Conservation (phyloP, 2,113 vertebrate species). For the Xenopus borealis region DNA sequence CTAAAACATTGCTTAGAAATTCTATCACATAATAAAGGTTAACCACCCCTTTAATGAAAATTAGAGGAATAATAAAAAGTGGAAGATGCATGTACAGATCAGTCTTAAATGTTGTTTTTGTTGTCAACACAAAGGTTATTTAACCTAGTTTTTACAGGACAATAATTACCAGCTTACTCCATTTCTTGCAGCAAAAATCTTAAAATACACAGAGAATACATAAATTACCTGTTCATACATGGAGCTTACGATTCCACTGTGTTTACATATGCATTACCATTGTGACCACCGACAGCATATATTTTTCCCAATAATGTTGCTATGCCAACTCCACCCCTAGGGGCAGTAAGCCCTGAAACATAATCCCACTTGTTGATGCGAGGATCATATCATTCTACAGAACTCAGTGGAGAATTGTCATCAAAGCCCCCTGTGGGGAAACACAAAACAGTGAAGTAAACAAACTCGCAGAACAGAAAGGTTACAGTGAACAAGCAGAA, state of each 20-base stretch:
- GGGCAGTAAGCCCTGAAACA: conserved; percentile 88
- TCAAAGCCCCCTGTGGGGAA: conserved; percentile 85
- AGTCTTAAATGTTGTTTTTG: no score
- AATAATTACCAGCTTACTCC: not conserved
- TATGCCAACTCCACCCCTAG: conserved; percentile 89
- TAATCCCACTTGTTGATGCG: conserved; percentile 87
- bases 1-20: no score
- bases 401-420: conserved; percentile 93
- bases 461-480: not conserved
- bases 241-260: conserved; percentile 96
- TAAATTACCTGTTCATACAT: conserved; percentile 83
- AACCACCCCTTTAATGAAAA: no score
- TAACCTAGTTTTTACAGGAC: no score
- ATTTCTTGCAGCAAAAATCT: not conserved
- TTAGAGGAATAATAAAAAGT: no score
- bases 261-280: conserved; percentile 93
- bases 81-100: no score
- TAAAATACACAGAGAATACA: not conserved
- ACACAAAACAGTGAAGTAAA: not conserved
- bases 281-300: conserved; percentile 94
- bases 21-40: no score
- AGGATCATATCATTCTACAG: conserved; percentile 91
- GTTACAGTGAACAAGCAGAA: no score
- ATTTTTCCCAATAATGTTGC: conserved; percentile 92
- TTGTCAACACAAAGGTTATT: no score